A percentile compares a stretch with the other conserved stretches of the same genome.
phyloP scores from a whole-genome alignment of 2,113 vertebrate genomes.

The Amia ocellicauda region DNA sequence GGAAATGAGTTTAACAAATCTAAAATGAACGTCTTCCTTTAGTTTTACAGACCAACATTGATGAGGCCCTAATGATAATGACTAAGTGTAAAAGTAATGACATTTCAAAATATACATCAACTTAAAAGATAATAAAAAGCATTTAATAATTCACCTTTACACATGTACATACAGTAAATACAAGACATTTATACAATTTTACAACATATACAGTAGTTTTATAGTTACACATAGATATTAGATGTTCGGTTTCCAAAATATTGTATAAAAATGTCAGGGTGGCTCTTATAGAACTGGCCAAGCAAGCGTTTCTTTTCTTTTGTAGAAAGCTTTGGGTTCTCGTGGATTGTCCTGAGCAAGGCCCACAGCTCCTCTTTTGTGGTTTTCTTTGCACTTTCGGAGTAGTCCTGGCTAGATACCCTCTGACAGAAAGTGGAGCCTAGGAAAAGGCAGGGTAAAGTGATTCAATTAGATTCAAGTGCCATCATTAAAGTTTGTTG shows the following conservation, averaged over 20 bases:
- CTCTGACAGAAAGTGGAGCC: conserved; percentile 79
- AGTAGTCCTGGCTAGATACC: conserved; percentile 65
- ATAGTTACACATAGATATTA: conserved; percentile 52
- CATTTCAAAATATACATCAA: too few relatives aligned
- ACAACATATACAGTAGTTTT: conserved; percentile 11
- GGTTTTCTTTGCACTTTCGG: conserved; percentile 67
- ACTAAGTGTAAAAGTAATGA: too few relatives aligned
- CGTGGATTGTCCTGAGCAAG: conserved; percentile 79
- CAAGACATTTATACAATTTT: conserved; percentile 2
- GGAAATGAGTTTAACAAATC: too few relatives aligned
- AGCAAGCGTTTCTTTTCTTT: conserved; percentile 86
- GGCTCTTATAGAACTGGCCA: conserved; percentile 85
- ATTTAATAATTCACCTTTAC: too few relatives aligned
- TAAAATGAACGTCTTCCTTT: too few relatives aligned
- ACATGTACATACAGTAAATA: neutral
- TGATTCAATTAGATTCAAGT: neutral
- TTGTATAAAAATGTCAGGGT: conserved; percentile 86
- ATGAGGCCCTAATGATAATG: too few relatives aligned
- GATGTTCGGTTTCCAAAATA: conserved; percentile 86
- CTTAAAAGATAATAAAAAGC: too few relatives aligned
- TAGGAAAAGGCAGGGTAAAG: conserved; percentile 45
- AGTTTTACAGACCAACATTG: too few relatives aligned
- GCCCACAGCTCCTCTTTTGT: conserved; percentile 81
- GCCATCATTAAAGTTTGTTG: neutral
- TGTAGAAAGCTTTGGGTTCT: conserved; percentile 77